These are phyloP conservation scores for Porites lobata DNA, from an alignment of 92 coral and sea anemone species.

Conservation along the genomic window DNA sequence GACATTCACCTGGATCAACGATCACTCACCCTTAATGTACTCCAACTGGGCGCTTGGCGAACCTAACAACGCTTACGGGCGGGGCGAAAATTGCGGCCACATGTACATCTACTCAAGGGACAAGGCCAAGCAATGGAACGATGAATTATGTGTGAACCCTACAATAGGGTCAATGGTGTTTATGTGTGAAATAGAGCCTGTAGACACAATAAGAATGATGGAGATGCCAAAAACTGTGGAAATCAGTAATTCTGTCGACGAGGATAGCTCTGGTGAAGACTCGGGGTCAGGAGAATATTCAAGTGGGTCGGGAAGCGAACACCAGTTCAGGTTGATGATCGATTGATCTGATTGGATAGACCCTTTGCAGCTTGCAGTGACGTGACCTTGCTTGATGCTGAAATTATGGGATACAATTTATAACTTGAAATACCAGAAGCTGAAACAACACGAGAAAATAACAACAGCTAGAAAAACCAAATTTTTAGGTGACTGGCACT, in stretches of 20 bases:
- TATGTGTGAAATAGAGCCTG: slow-evolving; percentile 47
- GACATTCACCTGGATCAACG: slow-evolving; percentile 49
- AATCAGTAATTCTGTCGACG: slow-evolving; percentile 16
- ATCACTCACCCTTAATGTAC: slow-evolving; percentile 41
- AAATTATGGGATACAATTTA: no score
- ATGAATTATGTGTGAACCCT: slow-evolving; percentile 56
- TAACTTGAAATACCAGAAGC: no score
- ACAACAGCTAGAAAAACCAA: no score
- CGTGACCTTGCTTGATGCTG: no score
- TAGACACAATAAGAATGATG: neutral
- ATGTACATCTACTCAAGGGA: slow-evolving; percentile 36
- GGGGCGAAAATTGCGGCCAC: slow-evolving; percentile 59
- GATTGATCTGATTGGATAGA: neutral
- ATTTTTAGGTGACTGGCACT: no score
- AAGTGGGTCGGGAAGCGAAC: slow-evolving; percentile 14
- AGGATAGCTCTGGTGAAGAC: slow-evolving; percentile 33
- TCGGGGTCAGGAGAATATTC: slow-evolving; percentile 38
- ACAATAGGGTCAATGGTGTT: slow-evolving; percentile 42
- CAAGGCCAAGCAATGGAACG: slow-evolving; percentile 56
- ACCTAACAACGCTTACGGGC: slow-evolving; percentile 36
- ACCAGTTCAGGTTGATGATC: neutral
- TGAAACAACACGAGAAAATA: no score
- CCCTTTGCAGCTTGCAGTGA: no score
- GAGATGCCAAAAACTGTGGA: slow-evolving; percentile 8
- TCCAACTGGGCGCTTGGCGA: slow-evolving; percentile 51